Evolutionary conservation across 2,888 invertebrate genomes (phyloP).

Genomic region (Leptinotarsa peninsularis): DNA sequence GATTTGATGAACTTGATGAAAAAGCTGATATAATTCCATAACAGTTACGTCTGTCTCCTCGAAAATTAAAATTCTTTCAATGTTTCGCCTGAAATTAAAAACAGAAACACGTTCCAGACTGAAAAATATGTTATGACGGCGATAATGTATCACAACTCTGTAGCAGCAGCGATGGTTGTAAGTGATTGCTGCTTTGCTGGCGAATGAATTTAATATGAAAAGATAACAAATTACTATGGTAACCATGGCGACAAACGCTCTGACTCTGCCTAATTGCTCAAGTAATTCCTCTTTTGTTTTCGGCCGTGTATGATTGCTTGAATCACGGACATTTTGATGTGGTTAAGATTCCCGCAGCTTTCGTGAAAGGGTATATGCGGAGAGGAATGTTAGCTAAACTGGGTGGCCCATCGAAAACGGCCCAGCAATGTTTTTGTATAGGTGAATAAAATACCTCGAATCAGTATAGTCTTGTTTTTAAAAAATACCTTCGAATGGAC

Average conservation of each 20-base stretch:
- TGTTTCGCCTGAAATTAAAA: background rate
- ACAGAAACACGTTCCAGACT: conserved; percentile 1
- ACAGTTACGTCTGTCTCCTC: too few relatives aligned
- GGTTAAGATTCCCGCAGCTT: background rate
- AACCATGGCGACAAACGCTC: conserved; percentile 3
- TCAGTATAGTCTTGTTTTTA: too few relatives aligned
- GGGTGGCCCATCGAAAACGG: too few relatives aligned
- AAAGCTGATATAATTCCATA: too few relatives aligned
- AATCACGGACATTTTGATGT: conserved; percentile 9
- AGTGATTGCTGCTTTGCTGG: conserved; percentile 21
- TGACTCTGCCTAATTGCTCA: conserved; percentile 12
- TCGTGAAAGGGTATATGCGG: background rate
- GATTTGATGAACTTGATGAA: too few relatives aligned
- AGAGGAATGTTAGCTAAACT: background rate
- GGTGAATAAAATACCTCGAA: too few relatives aligned
- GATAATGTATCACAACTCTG: background rate
- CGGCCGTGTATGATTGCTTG: background rate
- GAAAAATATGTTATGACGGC: conserved; percentile 18
- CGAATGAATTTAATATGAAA: conserved; percentile 24
- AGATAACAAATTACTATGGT: conserved; percentile 10
- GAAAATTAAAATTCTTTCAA: background rate
- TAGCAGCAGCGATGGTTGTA: background rate
- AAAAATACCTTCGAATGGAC: too few relatives aligned
- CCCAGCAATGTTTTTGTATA: too few relatives aligned
- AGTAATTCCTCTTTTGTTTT: conserved; percentile 12